phyloP scores from a whole-genome alignment of 2,113 vertebrate genomes.

The Garra rufa region DNA sequence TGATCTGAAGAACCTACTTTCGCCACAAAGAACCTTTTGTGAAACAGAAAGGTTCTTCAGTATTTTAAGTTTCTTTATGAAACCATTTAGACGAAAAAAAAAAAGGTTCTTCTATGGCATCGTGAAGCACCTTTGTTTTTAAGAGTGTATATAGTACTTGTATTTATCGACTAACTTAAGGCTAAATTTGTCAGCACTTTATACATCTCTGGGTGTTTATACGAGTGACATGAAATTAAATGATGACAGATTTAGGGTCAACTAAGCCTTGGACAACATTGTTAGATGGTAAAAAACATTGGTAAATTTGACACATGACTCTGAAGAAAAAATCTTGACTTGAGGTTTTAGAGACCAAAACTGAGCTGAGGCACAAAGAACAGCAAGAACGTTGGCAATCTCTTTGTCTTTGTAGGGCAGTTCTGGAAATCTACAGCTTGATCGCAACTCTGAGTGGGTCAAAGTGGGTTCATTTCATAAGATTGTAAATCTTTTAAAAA shows the following conservation, averaged over 20 bases:
- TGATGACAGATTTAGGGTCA: neutral
- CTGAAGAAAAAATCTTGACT: neutral
- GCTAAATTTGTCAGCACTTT: neutral
- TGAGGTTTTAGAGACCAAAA: neutral
- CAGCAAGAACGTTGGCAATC: neutral
- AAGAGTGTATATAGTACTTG: no score
- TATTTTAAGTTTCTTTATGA: no score
- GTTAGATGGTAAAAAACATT: neutral
- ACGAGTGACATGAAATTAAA: neutral
- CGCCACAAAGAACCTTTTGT: no score
- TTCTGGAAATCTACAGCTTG: neutral
- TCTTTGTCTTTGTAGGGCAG: neutral
- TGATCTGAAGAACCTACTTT: no score
- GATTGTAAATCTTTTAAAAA: neutral
- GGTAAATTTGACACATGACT: neutral
- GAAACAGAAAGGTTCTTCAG: no score
- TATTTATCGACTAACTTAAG: neutral
- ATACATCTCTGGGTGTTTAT: neutral
- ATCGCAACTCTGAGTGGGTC: neutral
- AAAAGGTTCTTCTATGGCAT: no score
- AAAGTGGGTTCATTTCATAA: neutral
- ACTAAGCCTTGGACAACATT: neutral
- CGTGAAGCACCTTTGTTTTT: no score
- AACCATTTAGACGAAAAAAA: no score
- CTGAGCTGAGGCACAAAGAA: neutral